Base-by-base conservation (phyloP, 2,888 invertebrate genomes). In the Tetragonula carbonaria region DNA sequence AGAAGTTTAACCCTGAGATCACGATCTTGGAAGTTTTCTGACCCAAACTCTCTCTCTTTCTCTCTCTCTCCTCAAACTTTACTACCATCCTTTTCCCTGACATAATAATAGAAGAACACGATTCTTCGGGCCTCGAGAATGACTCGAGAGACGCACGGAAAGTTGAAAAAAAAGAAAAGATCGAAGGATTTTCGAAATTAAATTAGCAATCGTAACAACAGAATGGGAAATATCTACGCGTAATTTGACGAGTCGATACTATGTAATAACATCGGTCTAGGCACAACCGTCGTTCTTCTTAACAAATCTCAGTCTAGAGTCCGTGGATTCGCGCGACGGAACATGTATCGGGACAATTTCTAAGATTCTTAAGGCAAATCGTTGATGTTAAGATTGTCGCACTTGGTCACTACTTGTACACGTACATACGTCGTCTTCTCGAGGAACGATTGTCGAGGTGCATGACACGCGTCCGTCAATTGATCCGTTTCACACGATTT, bases 341-440 rank as follows among this genome's bases (percentile, higher is more conserved):
- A 70, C 53, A 28, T 28, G 28, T 28, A 28, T 5, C 5, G 21
- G 50, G 45, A 23, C 59, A 21, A 38, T 38, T 33, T 33, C 33
- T 38, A 38, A 59, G 23, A 65, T 11, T 77, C 53, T 73, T 73
- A 80, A 86, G 80, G 78, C 82, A 82, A 82, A 21, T 82, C 18
- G 67, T 86, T 78, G 76, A 78, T 84, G 75, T 78, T 45, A 33
- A 8, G 80, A 84, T 87, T 87, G 74, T 82, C 82, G 70, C 65
- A 45, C 62, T 57, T 72, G 51, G 18, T 59, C n/a, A 55, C 28
- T 72, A 23, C 18, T 62, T 18, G 21, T 45, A 8, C 0, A 8
- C 1, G 4, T 8, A 8, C 23, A 23, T 11, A 18, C 18, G 1
- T 13, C 3, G 16, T 23, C 16, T 53, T 5, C 3, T 59, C 38